Evolutionary conservation across 2,113 vertebrate genomes (phyloP), one percentile per base, ranked within the genome.

Genomic region (Ivindomyrus marchei): DNA sequence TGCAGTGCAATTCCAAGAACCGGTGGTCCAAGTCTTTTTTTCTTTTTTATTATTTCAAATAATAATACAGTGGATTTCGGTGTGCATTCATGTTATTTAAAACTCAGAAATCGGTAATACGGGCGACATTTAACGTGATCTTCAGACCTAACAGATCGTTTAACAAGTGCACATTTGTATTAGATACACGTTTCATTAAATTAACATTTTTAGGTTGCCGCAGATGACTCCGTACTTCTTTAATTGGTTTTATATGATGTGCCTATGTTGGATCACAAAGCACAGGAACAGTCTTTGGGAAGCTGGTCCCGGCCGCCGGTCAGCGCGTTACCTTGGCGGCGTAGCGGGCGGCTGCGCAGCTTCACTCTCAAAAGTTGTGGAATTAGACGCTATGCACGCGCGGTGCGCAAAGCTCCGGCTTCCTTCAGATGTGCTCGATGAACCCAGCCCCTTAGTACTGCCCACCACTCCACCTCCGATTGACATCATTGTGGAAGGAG

Each of bases 401-500:
- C 93, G 93, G 94, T 94, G 93, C 94, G 95, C 94, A 94, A 94
- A 95, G 94, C 95, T 95, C 94, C 93, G 90, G 94, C 94, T 93
- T 95, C 95, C 96, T 95, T 96, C 95, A 94, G 95, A 96, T 95
- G 96, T 95, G 95, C 95, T 94, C 77, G 95, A 93, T 95, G 95
- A 95, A 95, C 95, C 95, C 95, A 92, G 94, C 94, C 95, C 93
- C 94, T 94, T 93, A 94, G 93, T 92, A 90, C 94, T 94, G 94
- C 95, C 94, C 93, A 94, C 94, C 94, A 94, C 94, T 94, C 95
- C 94, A 94, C 94, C 94, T 90, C 94, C 89, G 91, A 92, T 93
- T 96, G 95, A 96, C 96, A 94, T 96, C 95, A 95, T 91, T 92
- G 88, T 13, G 85, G 91, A 90, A 92, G 96, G 96, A 93, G 95